Base-by-base conservation (phyloP, 2,797 vertebrate genomes). In the Amphiprion clarkii region DNA sequence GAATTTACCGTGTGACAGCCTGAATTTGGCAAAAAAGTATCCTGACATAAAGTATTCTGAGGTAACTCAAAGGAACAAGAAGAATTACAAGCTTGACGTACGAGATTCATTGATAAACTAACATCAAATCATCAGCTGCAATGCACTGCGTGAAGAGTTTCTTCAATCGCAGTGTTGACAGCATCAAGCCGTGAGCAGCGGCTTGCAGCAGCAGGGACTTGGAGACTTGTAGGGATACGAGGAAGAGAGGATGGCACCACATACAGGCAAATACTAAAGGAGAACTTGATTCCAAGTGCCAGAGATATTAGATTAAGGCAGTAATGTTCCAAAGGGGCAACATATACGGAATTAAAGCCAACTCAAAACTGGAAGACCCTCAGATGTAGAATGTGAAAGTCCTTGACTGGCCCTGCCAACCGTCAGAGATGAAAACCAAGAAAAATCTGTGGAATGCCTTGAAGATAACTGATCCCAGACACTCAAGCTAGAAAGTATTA, bases 401-500 rank as follows among this genome's bases (percentile, higher is more conserved):
- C 77, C 69, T 82, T 85, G 69, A 79, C 49, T 44, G 51, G 56
- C 17, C 8, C 56, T 76, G 76, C 80, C 67, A 82, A 80, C 71
- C 25, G 56, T 78, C 55, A 42, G 72, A 81, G 75, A 74, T 59
- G 21, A 67, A 68, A 81, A 71, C 42, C 25, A 58, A 67, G 52
- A 14, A 73, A 27, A 64, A 78, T 67, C 42, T 80, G 60, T 27
- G 84, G 74, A 89, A 88, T 84, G 79, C 66, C 75, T 87, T 87
- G 53, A 84, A 82, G 82, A 83, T 76, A 79, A 70, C 27, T 3
- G 2, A 79, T 71, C 51, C 40, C 60, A 83, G 56, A 33, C 58
- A 56, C 55, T 58, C 40, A n/a, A 67, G 68, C 6, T 42, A 3
- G 64, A 68, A 69, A 51, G 21, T 25, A 64, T 33, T n/a, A 4